A percentile compares a stretch with the other conserved stretches of the same genome.
Conservation (phyloP, 2,888 invertebrate species). For the Branchellion lobata region DNA sequence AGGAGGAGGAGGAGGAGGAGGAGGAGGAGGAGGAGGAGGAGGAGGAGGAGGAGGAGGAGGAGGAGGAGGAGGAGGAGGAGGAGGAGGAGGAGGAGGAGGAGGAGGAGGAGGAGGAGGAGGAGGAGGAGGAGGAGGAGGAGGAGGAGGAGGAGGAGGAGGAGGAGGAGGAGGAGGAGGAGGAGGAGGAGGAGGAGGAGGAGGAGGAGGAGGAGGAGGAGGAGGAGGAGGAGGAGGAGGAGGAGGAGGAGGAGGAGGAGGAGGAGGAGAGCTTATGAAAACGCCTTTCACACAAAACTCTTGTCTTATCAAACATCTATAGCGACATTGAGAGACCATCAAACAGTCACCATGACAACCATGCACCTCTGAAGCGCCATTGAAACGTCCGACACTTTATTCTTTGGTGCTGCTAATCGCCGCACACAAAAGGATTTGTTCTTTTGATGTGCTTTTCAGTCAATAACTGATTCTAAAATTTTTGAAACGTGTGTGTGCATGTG, state of each 20-base stretch:
- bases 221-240: neutral
- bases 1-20: too few relatives aligned
- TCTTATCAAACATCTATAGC: too few relatives aligned
- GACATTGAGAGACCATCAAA: neutral
- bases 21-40: too few relatives aligned
- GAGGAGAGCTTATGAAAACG: too few relatives aligned
- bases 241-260: neutral
- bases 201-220: neutral
- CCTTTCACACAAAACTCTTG: too few relatives aligned
- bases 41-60: conserved; percentile 43
- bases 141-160: neutral
- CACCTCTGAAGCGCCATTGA: too few relatives aligned
- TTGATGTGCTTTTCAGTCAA: too few relatives aligned
- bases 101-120: neutral
- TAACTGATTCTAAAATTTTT: too few relatives aligned
- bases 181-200: neutral
- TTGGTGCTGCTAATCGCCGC: conserved; percentile 70
- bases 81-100: neutral
- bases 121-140: neutral
- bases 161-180: neutral
- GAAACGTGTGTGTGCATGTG: too few relatives aligned
- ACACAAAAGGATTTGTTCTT: too few relatives aligned
- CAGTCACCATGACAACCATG: conserved; percentile 64
- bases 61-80: neutral
- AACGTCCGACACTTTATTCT: conserved; percentile 72